These are phyloP conservation scores for Chlorops oryzae DNA, from an alignment of 1,140 invertebrate genomes.

Conservation along the genomic window DNA sequence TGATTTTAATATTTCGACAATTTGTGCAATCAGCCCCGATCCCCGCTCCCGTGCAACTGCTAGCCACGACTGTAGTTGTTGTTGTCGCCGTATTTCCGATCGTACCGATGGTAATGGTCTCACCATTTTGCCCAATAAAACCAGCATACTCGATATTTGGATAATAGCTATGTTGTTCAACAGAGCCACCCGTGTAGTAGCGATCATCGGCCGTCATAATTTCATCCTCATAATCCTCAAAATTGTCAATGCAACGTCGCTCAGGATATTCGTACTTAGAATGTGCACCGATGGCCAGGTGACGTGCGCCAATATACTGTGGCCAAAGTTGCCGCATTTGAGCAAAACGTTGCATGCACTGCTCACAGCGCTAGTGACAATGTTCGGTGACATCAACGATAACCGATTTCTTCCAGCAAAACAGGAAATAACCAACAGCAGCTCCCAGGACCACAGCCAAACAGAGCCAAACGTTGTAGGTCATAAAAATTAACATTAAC, in stretches of 20 bases:
- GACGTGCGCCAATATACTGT: conserved; percentile 2
- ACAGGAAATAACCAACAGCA: conserved; percentile 85
- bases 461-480: conserved; percentile 93
- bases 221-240: no score
- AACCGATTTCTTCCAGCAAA: conserved; percentile 86
- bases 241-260: no score
- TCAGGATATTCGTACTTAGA: no score
- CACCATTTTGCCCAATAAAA: conserved; percentile 7
- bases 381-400: conserved; percentile 92
- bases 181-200: no score
- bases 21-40: conserved; percentile 16
- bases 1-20: conserved; percentile 26
- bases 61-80: conserved; percentile 8
- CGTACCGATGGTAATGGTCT: conserved; percentile 6
- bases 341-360: conserved; percentile 9
- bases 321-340: conserved; percentile 14
- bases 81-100: conserved; percentile 9
- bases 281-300: no score
- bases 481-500: conserved; percentile 98
- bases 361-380: conserved; percentile 65
- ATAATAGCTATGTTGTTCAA: no score
- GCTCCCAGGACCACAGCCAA: conserved; percentile 84
- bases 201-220: no score
- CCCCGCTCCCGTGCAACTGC: conserved; percentile 8
- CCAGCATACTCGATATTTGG: no score